Conservation (phyloP, 2,888 invertebrate species). For the Sepiola atlantica region DNA sequence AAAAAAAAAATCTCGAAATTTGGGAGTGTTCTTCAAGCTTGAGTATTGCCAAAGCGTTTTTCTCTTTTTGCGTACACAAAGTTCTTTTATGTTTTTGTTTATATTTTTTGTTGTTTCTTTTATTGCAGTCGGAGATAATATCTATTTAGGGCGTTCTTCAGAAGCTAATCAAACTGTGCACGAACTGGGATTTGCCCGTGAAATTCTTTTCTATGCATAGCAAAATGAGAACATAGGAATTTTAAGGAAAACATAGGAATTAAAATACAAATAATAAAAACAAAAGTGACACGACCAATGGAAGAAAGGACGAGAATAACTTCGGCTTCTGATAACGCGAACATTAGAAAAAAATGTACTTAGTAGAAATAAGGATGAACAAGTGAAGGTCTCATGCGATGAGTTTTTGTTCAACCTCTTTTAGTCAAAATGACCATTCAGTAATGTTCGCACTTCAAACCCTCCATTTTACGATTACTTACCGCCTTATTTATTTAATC, state of each 20-base stretch:
- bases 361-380: neutral
- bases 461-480: too few relatives aligned
- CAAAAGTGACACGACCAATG: neutral
- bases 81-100: neutral
- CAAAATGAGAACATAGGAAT: neutral
- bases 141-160: neutral
- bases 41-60: neutral
- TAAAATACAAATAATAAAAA: neutral
- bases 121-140: neutral
- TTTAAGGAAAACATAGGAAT: too few relatives aligned
- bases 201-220: neutral
- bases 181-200: neutral
- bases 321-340: neutral
- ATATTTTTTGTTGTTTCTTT: too few relatives aligned
- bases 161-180: neutral
- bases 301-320: neutral
- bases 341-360: neutral
- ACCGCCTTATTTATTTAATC: too few relatives aligned
- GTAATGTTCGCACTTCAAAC: too few relatives aligned
- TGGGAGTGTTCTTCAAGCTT: neutral
- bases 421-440: neutral
- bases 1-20: neutral
- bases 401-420: neutral
- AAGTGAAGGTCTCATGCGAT: neutral
- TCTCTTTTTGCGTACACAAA: neutral